Evolutionary conservation across 2,797 vertebrate genomes (phyloP), one percentile per base, ranked within the genome.

Genomic region (Neosalanx taihuensis): DNA sequence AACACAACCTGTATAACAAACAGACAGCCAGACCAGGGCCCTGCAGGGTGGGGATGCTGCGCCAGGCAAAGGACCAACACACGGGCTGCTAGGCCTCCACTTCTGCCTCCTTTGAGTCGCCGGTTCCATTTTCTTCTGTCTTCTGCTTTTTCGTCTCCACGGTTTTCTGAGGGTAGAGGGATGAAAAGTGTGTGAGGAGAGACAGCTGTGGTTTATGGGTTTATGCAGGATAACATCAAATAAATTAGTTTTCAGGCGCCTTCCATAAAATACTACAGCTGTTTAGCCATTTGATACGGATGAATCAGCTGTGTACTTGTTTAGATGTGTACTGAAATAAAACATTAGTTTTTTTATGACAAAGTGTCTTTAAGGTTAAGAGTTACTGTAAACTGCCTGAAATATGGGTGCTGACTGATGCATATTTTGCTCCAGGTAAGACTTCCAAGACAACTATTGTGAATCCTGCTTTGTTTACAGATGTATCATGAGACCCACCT

Each of bases 1-100:
- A 91, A 89, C 80, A 90, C 87, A 82, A 79, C 88, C 82, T 90
- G 85, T 90, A 86, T 87, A 88, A 90, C 83, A 83, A 85, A 92
- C 86, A 93, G 83, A 91, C 93, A 94, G 93, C 94, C 94, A 92
- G 92, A 92, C 94, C 94, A 92, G 92, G 92, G 90, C 91, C 94
- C 93, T 94, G 93, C 86, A 88, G 86, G 80, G 88, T 83, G 26
- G 87, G 89, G 86, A 83, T 90, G 93, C 83, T 5, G 41, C 5
- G 18, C 51, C 17, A 5, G 51, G 91, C 88, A 74, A 83, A 89
- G 76, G 78, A 68, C 23, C 23, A 26, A 26, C 23, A 26, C 23
- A 26, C 23, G 70, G 72, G 67, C 72, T 72, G 75, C 80, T 93
- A 94, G 74, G 93, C 94, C 84, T 92, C 80, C 77, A 92, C 93